Conservation (phyloP, 2,113 vertebrate species). For the Alethe diademata region DNA sequence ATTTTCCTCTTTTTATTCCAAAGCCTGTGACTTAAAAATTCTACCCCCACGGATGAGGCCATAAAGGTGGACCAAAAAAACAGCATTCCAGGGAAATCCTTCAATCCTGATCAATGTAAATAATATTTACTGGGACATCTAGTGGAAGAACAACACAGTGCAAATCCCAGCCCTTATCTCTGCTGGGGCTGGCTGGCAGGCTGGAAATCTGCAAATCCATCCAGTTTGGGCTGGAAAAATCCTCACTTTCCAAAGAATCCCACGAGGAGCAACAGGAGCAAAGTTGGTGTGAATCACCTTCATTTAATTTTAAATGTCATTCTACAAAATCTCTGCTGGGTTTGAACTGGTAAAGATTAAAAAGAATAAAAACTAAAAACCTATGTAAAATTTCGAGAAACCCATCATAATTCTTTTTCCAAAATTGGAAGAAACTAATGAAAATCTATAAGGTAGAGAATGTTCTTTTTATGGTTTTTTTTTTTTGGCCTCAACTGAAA, state of each 20-base stretch:
- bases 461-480: not conserved
- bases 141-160: conserved; percentile 32
- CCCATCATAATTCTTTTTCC: rapidly evolving
- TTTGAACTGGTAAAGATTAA: not conserved
- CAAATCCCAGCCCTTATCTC: not conserved
- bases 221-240: not conserved
- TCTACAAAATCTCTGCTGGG: not conserved
- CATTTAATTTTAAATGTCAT: not conserved
- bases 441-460: not conserved
- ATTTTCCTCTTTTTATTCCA: not conserved
- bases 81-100: not conserved
- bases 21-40: not conserved
- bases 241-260: not conserved
- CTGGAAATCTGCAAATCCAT: not conserved
- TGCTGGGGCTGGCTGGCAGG: not conserved
- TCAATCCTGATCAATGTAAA: not conserved
- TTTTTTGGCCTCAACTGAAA: not conserved
- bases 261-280: not conserved
- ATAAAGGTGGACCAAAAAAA: not conserved
- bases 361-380: too few species aligned
- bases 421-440: not conserved
- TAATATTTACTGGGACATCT: conserved; percentile 51
- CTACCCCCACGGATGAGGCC: not conserved
- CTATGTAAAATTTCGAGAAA: not conserved
- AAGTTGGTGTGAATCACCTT: not conserved